phyloP scores from a whole-genome alignment of 2,888 invertebrate species.

The Lucinisca nassula region DNA sequence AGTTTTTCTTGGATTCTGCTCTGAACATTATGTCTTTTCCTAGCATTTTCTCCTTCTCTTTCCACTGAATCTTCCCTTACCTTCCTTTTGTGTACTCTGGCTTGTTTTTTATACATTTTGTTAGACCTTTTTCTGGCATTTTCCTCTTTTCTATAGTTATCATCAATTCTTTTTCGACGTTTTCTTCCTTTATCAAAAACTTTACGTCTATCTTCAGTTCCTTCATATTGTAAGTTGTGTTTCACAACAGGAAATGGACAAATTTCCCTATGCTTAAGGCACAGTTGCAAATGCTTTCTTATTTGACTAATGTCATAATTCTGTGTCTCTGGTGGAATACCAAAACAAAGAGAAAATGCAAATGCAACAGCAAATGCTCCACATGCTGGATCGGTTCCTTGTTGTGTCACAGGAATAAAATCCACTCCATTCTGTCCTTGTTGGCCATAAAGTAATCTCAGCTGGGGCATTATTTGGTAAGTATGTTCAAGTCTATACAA shows the following conservation, averaged over 20 bases:
- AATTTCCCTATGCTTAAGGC: background rate
- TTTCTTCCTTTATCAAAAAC: too few species aligned
- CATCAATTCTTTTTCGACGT: too few species aligned
- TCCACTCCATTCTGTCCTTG: background rate
- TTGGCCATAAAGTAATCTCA: background rate
- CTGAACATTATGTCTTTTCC: too few species aligned
- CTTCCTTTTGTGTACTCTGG: background rate
- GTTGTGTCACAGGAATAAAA: slow-evolving; percentile 12
- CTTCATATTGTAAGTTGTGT: too few species aligned
- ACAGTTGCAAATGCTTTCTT: background rate
- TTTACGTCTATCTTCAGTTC: too few species aligned
- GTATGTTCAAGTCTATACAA: background rate
- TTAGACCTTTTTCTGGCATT: background rate
- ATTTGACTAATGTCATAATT: background rate
- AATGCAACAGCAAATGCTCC: slow-evolving; percentile 25
- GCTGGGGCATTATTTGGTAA: background rate
- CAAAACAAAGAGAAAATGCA: slow-evolving; percentile 5
- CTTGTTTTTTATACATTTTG: background rate
- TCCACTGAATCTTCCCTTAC: background rate
- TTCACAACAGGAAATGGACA: background rate
- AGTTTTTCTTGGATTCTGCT: too few species aligned
- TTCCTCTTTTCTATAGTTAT: too few species aligned
- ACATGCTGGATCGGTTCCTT: slow-evolving; percentile 21
- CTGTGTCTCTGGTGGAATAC: background rate
- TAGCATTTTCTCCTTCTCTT: too few species aligned